Percentiles rank a stretch among this genome's conserved stretches.
Evolutionary conservation across 2,113 vertebrate genomes (phyloP).

Genomic region (Oryzias melastigma): DNA sequence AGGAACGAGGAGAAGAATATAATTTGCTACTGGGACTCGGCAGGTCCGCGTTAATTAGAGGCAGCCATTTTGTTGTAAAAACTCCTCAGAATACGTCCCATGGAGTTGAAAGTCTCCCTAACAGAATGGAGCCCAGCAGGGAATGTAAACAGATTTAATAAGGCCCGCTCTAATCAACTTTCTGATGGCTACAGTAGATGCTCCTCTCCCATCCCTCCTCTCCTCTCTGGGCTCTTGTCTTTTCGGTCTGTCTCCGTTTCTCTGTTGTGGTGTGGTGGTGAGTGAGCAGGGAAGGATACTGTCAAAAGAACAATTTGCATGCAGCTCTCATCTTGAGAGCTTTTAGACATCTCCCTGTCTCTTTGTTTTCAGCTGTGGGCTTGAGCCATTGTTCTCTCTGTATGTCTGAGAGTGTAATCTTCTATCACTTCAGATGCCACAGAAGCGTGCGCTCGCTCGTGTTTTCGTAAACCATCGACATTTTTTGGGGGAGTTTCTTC

Average conservation of each 20-base stretch:
- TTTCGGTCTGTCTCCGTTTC: constrained; percentile 52
- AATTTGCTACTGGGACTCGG: constrained; percentile 71
- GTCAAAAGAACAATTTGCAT: constrained; percentile 77
- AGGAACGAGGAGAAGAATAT: constrained; percentile 62
- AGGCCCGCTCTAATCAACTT: constrained; percentile 68
- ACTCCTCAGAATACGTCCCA: constrained; percentile 67
- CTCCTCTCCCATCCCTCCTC: constrained; percentile 46
- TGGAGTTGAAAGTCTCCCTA: constrained; percentile 71
- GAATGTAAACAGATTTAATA: constrained; percentile 77
- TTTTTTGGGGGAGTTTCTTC: constrained; percentile 27
- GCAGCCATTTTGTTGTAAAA: constrained; percentile 70
- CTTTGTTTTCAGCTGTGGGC: constrained; percentile 65
- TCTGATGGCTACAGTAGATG: constrained; percentile 57
- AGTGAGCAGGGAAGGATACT: constrained; percentile 67
- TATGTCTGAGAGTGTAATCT: constrained; percentile 29
- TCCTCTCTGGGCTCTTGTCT: constrained; percentile 25
- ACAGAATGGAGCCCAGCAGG: constrained; percentile 73
- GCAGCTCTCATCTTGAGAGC: constrained; percentile 73
- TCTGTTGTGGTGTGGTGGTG: constrained; percentile 58
- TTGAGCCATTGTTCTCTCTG: constrained; percentile 57
- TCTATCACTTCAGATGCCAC: constrained; percentile 26
- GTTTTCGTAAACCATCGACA: constrained; percentile 23
- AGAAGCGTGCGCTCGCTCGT: constrained; percentile 9
- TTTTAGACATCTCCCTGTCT: constrained; percentile 69
- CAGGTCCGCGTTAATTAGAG: constrained; percentile 73